Base-by-base conservation (phyloP, 2,888 invertebrate genomes). In the Tholera decimalis region DNA sequence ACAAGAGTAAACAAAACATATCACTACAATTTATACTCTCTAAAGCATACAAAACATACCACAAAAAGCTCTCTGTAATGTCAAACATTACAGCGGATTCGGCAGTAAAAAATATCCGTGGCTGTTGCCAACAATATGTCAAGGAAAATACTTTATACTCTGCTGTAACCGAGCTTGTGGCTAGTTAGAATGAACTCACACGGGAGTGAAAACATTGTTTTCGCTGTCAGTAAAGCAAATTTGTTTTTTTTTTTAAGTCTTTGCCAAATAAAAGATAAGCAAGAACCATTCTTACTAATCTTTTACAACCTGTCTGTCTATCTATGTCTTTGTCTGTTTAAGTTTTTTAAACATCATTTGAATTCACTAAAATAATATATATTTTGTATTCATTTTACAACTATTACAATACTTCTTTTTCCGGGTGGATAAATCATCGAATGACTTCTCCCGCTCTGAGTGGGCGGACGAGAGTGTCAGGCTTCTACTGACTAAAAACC, bases 71-170 rank as follows among this genome's bases (percentile, higher is more conserved):
- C 70, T 33, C 15, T 13, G 24, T 37, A 33, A 51, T 64, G 67
- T 46, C 64, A 73, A 72, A 63, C 46, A 39, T 73, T 51, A 73
- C 47, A 57, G 41, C 24, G 33, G 30, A 55, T 60, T 39, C 46
- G 30, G 30, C 30, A 28, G 55, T 59, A 76, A 51, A 59, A 76
- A 53, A 44, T 70, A 60, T 39, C 28, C 30, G 56, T 39, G 41
- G 39, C 8, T 3, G 22, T 61, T 65, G 72, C 73, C 78, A 65
- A 61, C 57, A 61, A 56, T 60, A 57, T 71, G 77, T 44, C 73
- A 39, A n/a, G 47, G 39, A 47, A 60, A 63, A 54, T 71, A 60
- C 24, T 71, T 71, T 59, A 64, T 64, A 63, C 33, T 46, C 43
- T 47, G 22, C 37, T 18, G 56, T 58, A 37, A 43, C 28, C 20